phyloP scores from a whole-genome alignment of 1,140 invertebrate species.

The Pygmarrhopalites habei region DNA sequence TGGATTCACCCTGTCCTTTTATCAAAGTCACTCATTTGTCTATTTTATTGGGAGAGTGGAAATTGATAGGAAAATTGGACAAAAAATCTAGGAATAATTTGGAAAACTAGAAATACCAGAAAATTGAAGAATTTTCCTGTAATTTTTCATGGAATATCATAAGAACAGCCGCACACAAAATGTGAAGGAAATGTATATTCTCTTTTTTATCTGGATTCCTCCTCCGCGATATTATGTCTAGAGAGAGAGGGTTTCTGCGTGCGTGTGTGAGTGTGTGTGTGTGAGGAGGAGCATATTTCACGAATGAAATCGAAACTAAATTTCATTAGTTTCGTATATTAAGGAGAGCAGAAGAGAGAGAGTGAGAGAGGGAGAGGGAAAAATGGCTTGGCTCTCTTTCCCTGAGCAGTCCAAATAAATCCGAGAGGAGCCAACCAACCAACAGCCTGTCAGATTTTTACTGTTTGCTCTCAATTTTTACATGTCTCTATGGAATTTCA shows the following conservation, averaged over 20 bases:
- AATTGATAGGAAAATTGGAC: too few relatives aligned
- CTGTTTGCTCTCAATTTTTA: slow-evolving; percentile 28
- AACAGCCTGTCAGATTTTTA: slow-evolving; percentile 21
- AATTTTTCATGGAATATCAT: not conserved
- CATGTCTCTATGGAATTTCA: slow-evolving; percentile 24
- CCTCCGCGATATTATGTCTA: too few relatives aligned
- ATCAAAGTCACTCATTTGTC: too few relatives aligned
- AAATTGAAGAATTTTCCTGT: too few relatives aligned
- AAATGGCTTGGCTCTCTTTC: too few relatives aligned
- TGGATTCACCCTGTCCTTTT: too few relatives aligned
- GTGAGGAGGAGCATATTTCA: slow-evolving; percentile 25
- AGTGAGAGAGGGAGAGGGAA: not conserved
- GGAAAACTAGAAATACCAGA: too few relatives aligned
- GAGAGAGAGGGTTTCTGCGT: not conserved
- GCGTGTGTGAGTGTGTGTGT: not conserved
- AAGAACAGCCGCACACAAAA: not conserved
- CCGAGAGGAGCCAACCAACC: not conserved
- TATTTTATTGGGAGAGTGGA: too few relatives aligned
- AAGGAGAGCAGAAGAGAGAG: not conserved
- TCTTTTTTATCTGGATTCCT: not conserved
- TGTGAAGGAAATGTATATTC: not conserved
- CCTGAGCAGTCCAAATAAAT: slow-evolving; percentile 1
- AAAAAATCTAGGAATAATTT: too few relatives aligned
- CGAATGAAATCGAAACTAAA: slow-evolving; percentile 37
- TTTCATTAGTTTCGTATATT: slow-evolving; percentile 30